Evolutionary conservation across 2,113 vertebrate species (phyloP).

Genomic region (Amphilophus citrinellus): DNA sequence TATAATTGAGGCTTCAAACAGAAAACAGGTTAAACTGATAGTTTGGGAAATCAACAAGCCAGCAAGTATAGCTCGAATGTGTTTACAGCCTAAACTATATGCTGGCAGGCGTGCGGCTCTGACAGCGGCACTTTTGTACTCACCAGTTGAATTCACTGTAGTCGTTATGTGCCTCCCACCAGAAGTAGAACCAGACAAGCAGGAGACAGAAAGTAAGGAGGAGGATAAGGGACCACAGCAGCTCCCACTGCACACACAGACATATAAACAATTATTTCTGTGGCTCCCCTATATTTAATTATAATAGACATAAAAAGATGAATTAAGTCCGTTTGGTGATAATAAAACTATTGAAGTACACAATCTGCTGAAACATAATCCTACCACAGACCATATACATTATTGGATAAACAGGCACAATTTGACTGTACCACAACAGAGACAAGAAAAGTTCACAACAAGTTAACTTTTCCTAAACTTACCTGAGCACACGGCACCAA

Average conservation of each 20-base stretch:
- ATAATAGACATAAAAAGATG: background rate
- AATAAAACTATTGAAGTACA: background rate
- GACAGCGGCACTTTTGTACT: constrained; percentile 71
- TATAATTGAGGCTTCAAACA: background rate
- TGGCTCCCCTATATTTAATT: background rate
- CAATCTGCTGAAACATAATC: background rate
- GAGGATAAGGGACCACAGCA: constrained; percentile 95
- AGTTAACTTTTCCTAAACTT: constrained; percentile 18
- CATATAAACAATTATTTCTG: background rate
- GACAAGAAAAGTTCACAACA: constrained; percentile 4
- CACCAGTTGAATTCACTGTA: constrained; percentile 98
- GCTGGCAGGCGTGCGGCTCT: background rate
- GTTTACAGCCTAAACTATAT: constrained; percentile 23
- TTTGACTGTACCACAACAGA: constrained; percentile 5
- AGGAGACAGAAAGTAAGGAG: constrained; percentile 90
- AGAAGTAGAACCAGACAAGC: constrained; percentile 97
- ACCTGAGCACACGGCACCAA: background rate
- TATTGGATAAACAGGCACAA: background rate
- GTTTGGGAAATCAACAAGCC: constrained; percentile 39
- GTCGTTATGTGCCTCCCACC: constrained; percentile 96
- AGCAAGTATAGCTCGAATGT: background rate
- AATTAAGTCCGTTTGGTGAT: background rate
- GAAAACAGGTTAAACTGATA: constrained; percentile 47
- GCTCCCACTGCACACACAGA: constrained; percentile 88
- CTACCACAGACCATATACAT: background rate